These are phyloP conservation scores for Drosophila histrio DNA, from an alignment of 2,888 invertebrate genomes.

Conservation along the genomic window DNA sequence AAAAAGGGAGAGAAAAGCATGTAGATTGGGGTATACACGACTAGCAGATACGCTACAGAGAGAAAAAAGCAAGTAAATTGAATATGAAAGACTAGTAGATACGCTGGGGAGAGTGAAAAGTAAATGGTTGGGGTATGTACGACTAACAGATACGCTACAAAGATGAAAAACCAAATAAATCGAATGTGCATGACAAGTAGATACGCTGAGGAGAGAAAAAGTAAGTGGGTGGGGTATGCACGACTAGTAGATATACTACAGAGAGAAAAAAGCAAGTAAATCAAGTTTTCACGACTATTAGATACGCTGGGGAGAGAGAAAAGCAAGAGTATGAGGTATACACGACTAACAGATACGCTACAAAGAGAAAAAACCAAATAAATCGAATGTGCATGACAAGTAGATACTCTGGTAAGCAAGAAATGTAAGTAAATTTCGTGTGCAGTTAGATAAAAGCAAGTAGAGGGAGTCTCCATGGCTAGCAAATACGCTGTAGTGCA, in stretches of 20 bases:
- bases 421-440: too few relatives aligned
- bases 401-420: too few relatives aligned
- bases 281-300: background rate
- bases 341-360: background rate
- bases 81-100: background rate
- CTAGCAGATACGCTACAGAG: background rate
- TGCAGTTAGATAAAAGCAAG: too few relatives aligned
- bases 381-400: background rate
- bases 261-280: background rate
- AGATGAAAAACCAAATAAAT: background rate
- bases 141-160: background rate
- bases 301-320: background rate
- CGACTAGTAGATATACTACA: background rate
- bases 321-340: too few relatives aligned
- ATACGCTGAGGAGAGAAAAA: background rate
- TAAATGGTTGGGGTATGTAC: background rate
- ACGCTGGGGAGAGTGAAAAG: background rate
- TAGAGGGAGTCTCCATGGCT: background rate
- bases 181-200: background rate
- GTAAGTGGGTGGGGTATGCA: background rate
- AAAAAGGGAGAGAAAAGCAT: conserved; percentile 8
- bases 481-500: background rate
- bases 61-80: background rate
- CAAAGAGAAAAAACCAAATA: background rate
- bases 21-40: background rate